Evolutionary conservation across 1,140 invertebrate species (phyloP).

Genomic region (Galendromus occidentalis): DNA sequence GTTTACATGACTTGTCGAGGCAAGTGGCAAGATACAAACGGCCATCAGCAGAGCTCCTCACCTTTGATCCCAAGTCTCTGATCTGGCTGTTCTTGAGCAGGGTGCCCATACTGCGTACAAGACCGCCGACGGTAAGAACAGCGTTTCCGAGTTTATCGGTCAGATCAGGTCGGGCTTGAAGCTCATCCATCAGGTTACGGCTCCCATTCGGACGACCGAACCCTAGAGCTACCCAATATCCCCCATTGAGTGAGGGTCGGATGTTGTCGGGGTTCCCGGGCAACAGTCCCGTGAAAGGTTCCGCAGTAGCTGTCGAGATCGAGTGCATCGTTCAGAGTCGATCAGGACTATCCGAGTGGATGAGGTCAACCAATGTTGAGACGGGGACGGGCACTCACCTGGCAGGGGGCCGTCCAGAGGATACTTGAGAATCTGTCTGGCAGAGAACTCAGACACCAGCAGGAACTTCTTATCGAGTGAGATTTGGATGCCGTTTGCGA

Average conservation of each 20-base stretch:
- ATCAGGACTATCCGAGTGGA: too few species aligned
- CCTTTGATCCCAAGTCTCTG: neutral
- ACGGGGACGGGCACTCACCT: neutral
- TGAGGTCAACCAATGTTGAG: too few species aligned
- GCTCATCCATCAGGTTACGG: neutral
- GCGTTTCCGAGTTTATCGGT: neutral
- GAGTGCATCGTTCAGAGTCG: too few species aligned
- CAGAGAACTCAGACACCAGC: constrained; percentile 16
- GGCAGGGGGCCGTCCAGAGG: constrained; percentile 13
- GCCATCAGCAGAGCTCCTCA: neutral
- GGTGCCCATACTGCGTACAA: neutral
- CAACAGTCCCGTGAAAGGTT: neutral
- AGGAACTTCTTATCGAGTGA: constrained; percentile 18
- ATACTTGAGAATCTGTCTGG: constrained; percentile 5
- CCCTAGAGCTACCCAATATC: neutral
- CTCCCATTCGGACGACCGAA: neutral
- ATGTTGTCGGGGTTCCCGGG: neutral
- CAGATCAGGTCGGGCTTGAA: neutral
- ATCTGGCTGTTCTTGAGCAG: neutral
- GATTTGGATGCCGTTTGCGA: constrained; percentile 21
- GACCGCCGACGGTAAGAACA: neutral
- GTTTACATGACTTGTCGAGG: too few species aligned
- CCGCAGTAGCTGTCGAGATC: neutral
- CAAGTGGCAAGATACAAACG: too few species aligned
- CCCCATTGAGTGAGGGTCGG: neutral